Evolutionary conservation across 2,797 vertebrate species (phyloP).

Genomic region (Botia kubotai): DNA sequence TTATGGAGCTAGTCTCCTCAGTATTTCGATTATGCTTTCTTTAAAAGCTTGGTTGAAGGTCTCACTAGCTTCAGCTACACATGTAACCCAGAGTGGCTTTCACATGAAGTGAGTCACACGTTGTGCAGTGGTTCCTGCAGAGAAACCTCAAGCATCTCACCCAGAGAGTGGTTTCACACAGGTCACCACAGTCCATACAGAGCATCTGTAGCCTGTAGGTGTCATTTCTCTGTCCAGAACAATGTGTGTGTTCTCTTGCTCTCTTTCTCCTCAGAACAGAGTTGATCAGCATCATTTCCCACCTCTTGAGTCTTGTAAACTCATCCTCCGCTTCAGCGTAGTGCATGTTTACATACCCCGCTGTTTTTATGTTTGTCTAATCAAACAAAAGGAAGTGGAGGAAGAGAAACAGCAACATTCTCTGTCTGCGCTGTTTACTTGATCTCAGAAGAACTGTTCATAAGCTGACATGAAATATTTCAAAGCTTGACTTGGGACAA

Average conservation of each 20-base stretch:
- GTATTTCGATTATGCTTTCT: conserved; percentile 9
- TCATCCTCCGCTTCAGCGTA: conserved; percentile 42
- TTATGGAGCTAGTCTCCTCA: conserved; percentile 7
- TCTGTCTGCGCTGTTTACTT: conserved; percentile 62
- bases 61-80: background rate
- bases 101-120: background rate
- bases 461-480: conserved; percentile 62
- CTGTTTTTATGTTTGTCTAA: conserved; percentile 59
- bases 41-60: background rate
- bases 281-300: conserved; percentile 50
- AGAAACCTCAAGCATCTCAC: conserved; percentile 22
- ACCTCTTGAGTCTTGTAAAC: conserved; percentile 49
- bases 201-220: conserved; percentile 38
- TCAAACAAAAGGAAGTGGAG: conserved; percentile 58
- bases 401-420: conserved; percentile 56
- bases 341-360: conserved; percentile 61
- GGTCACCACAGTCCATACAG: conserved; percentile 21
- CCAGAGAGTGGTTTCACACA: conserved; percentile 29
- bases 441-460: conserved; percentile 53
- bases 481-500: conserved; percentile 54
- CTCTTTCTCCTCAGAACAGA: conserved; percentile 7
- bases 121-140: background rate
- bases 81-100: background rate
- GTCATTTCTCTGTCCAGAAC: conserved; percentile 26
- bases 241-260: conserved; percentile 30